These are phyloP conservation scores for Eupithecia pulchellata DNA, from an alignment of 2,888 invertebrate genomes.

Conservation along the genomic window DNA sequence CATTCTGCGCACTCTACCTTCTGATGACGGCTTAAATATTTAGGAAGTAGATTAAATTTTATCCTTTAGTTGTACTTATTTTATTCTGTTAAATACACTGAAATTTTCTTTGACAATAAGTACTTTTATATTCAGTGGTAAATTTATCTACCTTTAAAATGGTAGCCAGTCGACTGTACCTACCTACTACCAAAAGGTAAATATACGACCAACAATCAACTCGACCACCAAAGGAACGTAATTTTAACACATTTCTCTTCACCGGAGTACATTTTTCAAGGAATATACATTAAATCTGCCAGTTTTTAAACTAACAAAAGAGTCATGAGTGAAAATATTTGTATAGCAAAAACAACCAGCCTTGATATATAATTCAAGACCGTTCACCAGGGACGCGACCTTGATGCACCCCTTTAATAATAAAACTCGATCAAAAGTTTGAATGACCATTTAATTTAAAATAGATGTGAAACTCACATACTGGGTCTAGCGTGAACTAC, in stretches of 20 bases:
- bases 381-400: constrained; percentile 22
- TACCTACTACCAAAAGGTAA: too few relatives aligned
- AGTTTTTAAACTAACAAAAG: not conserved
- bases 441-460: not conserved
- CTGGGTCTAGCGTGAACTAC: too few relatives aligned
- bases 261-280: not conserved
- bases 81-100: too few relatives aligned
- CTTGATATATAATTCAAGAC: constrained; percentile 29
- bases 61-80: too few relatives aligned
- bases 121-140: not conserved
- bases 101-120: too few relatives aligned
- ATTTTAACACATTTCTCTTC: not conserved
- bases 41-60: too few relatives aligned
- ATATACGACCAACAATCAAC: not conserved
- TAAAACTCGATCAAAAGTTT: constrained; percentile 38
- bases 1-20: too few relatives aligned
- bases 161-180: not conserved
- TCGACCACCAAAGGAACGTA: not conserved
- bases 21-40: too few relatives aligned
- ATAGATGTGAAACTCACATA: not conserved
- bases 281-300: too few relatives aligned
- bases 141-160: too few relatives aligned
- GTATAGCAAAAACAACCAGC: constrained; percentile 14
- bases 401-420: constrained; percentile 39
- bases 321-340: not conserved